These are phyloP conservation scores for Argyrosomus regius DNA, from an alignment of 2,797 vertebrate genomes.

Conservation along the genomic window DNA sequence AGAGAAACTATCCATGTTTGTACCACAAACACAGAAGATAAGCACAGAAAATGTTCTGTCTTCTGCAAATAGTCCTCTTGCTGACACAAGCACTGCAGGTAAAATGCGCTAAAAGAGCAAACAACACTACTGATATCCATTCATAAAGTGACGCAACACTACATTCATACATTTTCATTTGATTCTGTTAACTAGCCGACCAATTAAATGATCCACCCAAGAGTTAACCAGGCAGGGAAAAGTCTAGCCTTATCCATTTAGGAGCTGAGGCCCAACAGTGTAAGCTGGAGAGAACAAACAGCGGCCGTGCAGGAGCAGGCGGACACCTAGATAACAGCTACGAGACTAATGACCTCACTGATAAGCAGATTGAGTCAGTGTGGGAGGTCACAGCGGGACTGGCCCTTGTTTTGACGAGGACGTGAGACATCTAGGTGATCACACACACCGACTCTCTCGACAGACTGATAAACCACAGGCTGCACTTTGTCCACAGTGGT, in stretches of 20 bases:
- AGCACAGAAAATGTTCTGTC: not conserved
- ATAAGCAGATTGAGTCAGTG: conserved; percentile 74
- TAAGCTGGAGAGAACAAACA: conserved; percentile 63
- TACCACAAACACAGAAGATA: not conserved
- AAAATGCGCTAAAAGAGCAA: not conserved
- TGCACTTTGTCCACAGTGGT: not conserved
- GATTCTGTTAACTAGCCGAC: conserved; percentile 8
- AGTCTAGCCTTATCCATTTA: conserved; percentile 61
- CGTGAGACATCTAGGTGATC: conserved; percentile 55
- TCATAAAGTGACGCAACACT: not conserved
- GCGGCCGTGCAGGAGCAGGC: conserved; percentile 46
- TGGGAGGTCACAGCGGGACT: conserved; percentile 55
- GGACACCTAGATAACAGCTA: conserved; percentile 69
- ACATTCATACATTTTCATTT: not conserved
- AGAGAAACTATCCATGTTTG: conserved; percentile 6
- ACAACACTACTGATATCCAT: not conserved
- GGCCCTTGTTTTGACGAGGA: conserved; percentile 68
- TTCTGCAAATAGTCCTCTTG: not conserved
- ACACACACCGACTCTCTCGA: not conserved
- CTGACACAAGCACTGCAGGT: not conserved
- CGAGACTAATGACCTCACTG: conserved; percentile 74
- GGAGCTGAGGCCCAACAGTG: conserved; percentile 41
- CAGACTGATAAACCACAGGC: conserved; percentile 41
- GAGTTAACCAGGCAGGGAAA: conserved; percentile 41
- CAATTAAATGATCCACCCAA: conserved; percentile 23